Conservation (phyloP, 2,888 invertebrate genomes). For the Eupithecia exiguata region DNA sequence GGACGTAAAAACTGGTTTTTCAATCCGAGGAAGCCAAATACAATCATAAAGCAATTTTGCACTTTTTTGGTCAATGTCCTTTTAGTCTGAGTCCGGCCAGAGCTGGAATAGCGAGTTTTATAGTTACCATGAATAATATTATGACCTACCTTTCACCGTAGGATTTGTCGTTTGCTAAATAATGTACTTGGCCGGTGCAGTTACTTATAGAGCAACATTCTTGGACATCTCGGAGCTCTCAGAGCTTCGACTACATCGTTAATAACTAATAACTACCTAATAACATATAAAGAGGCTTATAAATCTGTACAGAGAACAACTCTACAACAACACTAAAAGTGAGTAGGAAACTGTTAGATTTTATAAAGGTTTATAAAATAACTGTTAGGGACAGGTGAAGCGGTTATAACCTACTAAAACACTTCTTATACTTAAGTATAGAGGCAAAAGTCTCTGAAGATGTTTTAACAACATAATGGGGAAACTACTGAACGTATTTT, state of each 20-base stretch:
- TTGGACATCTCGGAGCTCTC: conserved; percentile 41
- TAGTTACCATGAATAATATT: conserved; percentile 36
- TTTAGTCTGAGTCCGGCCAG: conserved; percentile 5
- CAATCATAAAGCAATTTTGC: conserved; percentile 31
- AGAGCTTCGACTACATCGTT: conserved; percentile 45
- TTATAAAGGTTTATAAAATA: conserved; percentile 8
- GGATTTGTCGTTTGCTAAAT: conserved; percentile 50
- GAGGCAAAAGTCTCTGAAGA: background rate
- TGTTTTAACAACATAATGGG: background rate
- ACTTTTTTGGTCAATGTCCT: conserved; percentile 33
- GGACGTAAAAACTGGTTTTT: conserved; percentile 31
- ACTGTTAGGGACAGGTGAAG: conserved; percentile 6
- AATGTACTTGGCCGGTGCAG: conserved; percentile 38
- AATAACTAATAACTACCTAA: conserved; percentile 43
- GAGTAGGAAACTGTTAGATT: conserved; percentile 30
- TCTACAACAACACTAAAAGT: conserved; percentile 42
- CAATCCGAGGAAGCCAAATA: conserved; percentile 23
- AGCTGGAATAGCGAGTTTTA: conserved; percentile 29
- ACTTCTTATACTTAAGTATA: background rate
- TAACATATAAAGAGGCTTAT: conserved; percentile 42
- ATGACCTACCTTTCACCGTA: conserved; percentile 49
- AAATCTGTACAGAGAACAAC: conserved; percentile 41
- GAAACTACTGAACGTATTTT: background rate
- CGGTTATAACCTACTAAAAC: background rate
- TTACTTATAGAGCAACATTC: conserved; percentile 47